Conservation (phyloP, 1,140 invertebrate species). For the Oscheius sp. region DNA sequence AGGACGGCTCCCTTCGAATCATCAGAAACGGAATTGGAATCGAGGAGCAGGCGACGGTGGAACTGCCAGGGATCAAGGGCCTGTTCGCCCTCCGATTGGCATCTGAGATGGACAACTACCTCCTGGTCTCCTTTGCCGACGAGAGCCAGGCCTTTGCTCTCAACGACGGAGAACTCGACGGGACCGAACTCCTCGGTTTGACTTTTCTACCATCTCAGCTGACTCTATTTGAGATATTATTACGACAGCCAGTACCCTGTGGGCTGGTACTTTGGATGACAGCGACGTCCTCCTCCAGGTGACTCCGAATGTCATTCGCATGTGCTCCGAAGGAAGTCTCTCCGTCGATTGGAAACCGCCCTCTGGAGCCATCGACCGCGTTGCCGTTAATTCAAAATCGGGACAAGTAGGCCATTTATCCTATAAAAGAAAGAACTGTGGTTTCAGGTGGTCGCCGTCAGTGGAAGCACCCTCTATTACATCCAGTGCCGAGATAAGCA, state of each 20-base stretch:
- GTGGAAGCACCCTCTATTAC: conserved; percentile 78
- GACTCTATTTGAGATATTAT: conserved; percentile 54
- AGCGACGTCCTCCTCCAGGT: conserved; percentile 76
- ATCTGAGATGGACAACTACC: conserved; percentile 47
- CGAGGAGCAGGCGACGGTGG: conserved; percentile 93
- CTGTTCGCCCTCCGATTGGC: conserved; percentile 48
- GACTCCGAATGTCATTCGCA: conserved; percentile 72
- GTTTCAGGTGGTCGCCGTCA: conserved; percentile 71
- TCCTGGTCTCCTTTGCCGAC: conserved; percentile 53
- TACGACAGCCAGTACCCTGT: conserved; percentile 85
- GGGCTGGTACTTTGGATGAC: conserved; percentile 77
- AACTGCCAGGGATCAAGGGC: conserved; percentile 70
- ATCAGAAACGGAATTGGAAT: conserved; percentile 96
- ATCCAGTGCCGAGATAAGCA: conserved; percentile 32
- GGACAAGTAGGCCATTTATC: conserved; percentile 74
- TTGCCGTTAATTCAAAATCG: conserved; percentile 74
- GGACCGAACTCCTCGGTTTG: conserved; percentile 73
- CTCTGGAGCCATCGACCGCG: conserved; percentile 71
- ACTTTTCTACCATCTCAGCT: conserved; percentile 25
- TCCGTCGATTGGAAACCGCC: conserved; percentile 14
- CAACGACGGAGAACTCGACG: conserved; percentile 91
- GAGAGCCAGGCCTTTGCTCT: conserved; percentile 72
- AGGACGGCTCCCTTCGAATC: conserved; percentile 92
- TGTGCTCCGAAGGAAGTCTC: conserved; percentile 66
- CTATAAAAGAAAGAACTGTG: conserved; percentile 45